Percentiles rank a stretch among this genome's conserved stretches.
Evolutionary conservation across 2,113 vertebrate species (phyloP).

Genomic region (Dermatemys mawii): DNA sequence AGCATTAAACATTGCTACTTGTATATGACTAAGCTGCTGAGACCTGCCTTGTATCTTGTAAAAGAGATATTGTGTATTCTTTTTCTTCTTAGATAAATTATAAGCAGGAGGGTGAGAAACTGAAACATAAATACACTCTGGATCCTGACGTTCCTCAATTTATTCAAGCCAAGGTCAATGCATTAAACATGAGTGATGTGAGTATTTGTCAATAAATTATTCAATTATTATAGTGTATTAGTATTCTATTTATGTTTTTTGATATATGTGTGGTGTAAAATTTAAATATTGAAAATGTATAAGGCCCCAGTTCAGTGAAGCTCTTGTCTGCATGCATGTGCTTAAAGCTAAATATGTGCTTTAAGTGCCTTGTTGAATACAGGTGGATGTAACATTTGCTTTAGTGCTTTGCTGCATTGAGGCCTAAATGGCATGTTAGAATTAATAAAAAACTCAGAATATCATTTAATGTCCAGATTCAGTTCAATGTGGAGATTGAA

Average conservation of each 20-base stretch:
- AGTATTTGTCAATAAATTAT: constrained; percentile 42
- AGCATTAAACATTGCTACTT: not conserved
- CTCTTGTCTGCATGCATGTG: not conserved
- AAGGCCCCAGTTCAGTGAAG: not conserved
- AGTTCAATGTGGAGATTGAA: not conserved
- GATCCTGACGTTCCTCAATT: constrained; percentile 79
- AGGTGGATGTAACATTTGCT: not conserved
- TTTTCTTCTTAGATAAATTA: constrained; percentile 76
- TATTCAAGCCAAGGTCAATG: constrained; percentile 82
- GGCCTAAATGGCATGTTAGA: not conserved
- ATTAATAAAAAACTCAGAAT: not conserved
- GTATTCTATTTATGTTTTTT: not conserved
- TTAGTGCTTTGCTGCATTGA: not conserved
- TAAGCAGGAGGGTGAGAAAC: constrained; percentile 79
- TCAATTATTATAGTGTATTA: not conserved
- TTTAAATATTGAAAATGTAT: not conserved
- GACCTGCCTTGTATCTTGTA: not conserved
- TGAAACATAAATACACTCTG: constrained; percentile 81
- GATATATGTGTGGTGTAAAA: not conserved
- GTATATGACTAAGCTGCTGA: not conserved
- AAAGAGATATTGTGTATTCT: not conserved
- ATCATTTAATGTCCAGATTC: not conserved
- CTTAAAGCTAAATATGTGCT: not conserved
- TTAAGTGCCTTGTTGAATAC: not conserved
- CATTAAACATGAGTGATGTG: constrained; percentile 82